Evolutionary conservation across 2,888 invertebrate species (phyloP), one percentile per base, ranked within the genome.

Genomic region (Octonoba sinensis): DNA sequence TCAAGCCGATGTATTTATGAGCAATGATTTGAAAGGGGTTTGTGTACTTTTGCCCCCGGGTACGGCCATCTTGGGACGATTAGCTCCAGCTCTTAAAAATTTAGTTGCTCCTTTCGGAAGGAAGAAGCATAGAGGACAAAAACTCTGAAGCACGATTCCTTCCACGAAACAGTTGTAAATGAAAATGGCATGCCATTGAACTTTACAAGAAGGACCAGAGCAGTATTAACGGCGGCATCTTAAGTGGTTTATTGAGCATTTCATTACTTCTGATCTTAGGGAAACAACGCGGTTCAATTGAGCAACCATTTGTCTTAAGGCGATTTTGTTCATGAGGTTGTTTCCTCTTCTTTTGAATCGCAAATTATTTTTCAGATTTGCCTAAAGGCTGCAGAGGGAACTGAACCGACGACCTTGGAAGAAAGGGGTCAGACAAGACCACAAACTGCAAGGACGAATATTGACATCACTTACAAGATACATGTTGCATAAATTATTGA

Each of bases 231-330:
- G 73, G 74, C 79, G 79, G 73, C 79, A 81, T 73, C 79, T 81
- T 81, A 81, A 81, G 73, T 81, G 79, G 79, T 81, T 81, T 81
- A 81, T 81, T 73, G 79, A 73, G 73, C 79, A 81, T 81, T 81
- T 81, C 79, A 81, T 81, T 81, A 81, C 79, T 69, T 73, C 51
- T 73, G 73, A 81, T 81, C 73, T 81, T 57, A 81, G 79, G 79
- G 79, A 81, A 81, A 81, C 79, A 81, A 79, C 72, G 79, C 73
- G 79, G 79, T 74, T 69, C 60, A 73, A 81, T 81, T 81, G 79
- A 73, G 79, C 62, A 81, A 62, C 60, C 73, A 73, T 81, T 81
- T 81, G 62, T 81, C 79, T 69, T 44, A 47, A 60, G 72, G 71
- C 76, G 64, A 36, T 70, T 77, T 69, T 65, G 64, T 69, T 70